Conservation (phyloP, 2,888 invertebrate genomes). For the Microchrysa polita region DNA sequence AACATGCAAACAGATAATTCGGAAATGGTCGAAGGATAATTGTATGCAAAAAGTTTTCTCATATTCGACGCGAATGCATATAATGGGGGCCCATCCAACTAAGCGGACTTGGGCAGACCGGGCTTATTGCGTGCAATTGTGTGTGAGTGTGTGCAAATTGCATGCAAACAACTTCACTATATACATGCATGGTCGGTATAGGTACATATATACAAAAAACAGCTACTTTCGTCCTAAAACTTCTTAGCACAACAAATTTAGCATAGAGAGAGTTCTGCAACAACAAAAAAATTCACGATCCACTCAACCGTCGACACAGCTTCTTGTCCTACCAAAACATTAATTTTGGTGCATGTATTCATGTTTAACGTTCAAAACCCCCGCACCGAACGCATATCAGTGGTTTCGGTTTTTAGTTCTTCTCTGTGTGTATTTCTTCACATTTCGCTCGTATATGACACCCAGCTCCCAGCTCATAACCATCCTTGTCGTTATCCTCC, state of each 20-base stretch:
- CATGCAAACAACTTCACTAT: conserved; percentile 16
- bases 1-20: conserved; percentile 8
- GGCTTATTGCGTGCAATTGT: conserved; percentile 15
- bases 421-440: conserved; percentile 15
- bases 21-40: conserved; percentile 23
- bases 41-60: conserved; percentile 32
- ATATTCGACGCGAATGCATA: conserved; percentile 29
- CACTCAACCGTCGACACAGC: background rate
- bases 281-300: no score
- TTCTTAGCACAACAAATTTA: conserved; percentile 18
- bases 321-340: conserved; percentile 9
- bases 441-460: background rate
- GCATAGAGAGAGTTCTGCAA: no score
- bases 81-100: background rate
- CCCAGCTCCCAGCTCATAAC: no score
- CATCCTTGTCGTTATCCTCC: no score
- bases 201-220: conserved; percentile 2
- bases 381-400: conserved; percentile 15
- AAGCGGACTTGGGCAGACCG: background rate
- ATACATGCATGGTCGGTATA: conserved; percentile 3
- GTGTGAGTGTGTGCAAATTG: no score
- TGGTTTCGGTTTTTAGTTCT: conserved; percentile 3
- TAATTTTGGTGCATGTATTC: conserved; percentile 20
- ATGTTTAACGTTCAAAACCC: conserved; percentile 22
- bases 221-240: conserved; percentile 14